Evolutionary conservation across 2,113 vertebrate genomes (phyloP), one percentile per base, ranked within the genome.

Genomic region (Hippotragus niger): DNA sequence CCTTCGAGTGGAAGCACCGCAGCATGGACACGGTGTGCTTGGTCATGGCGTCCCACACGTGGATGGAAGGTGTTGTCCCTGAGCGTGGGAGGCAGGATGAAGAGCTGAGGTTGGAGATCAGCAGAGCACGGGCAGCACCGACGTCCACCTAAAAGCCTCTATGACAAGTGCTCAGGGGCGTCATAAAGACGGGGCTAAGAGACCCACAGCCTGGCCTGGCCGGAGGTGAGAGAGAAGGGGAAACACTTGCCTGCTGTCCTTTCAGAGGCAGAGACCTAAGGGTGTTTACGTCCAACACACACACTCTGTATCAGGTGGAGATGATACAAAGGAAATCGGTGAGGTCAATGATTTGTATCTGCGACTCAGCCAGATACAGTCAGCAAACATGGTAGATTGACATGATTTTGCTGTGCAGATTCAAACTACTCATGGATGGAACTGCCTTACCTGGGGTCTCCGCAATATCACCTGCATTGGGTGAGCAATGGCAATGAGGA

Each of bases 21-120:
- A 99, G 99, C 98, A 99, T 99, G 64, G 99, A 99, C n/a, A 99
- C 98, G 0, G 99, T 99, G 98, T 99, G 99, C 88, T 99, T 99
- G 94, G 98, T 99, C 99, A 99, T 99, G 93, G 99, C 99, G 31
- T 99, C 99, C 99, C 99, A 99, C n/a, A 99, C 90, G 1, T 99
- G 99, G 98, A 99, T 99, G 15, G 99, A 99, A 2, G 99, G 99
- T 0, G 99, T 99, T 0, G 99, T 99, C 40, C 99, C 99, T 99
- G 98, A 0, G 21, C 8, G 86, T 11, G 62, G 78, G 71, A 74
- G 93, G 93, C 16, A n/a, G 0, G 80, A 94, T 55, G 64, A 9
- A 89, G 76, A 52, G 12, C 13, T 90, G 19, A 88, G 91, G n/a
- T 15, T 16, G 76, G 60, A 43, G 67, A 40, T 5, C 0, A 0